Evolutionary conservation across 37 sponge, comb jelly and placozoan genomes (phyloP), one percentile per base, ranked within the genome.

Genomic region (Eunapius fragilis): DNA sequence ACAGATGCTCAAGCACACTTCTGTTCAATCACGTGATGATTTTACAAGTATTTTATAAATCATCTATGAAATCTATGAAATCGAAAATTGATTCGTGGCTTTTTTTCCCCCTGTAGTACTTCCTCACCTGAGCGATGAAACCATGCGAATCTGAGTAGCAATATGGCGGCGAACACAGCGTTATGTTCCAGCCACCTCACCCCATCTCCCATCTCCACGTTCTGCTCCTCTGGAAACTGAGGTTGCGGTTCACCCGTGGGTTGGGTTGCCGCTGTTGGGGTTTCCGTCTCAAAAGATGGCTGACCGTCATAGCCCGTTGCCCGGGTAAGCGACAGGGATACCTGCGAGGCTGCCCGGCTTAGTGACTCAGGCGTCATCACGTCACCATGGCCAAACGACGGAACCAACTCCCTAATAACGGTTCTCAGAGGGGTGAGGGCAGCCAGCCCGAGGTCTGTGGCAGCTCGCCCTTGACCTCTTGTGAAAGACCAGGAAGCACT

Each of bases 401-500:
- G 89, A 19, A 90, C 90, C 35, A 90, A 68, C 68, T 85, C 90
- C 75, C 90, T 84, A 38, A 90, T 90, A 0, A 85, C 90, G 49
- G 80, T 74, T 2, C 80, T 84, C 28, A 90, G 72, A 41, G 82
- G 82, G 36, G 70, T 84, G 27, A 89, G 48, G 14, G 88, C 75
- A 9, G 82, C 77, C 38, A 88, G 25, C 47, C 84, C 75, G 31
- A 91, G 68, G 34, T 91, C 91, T 0, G 69, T 23, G 14, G 75
- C 41, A 24, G 84, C 68, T 23, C 84, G 72, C 30, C 88, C 67
- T 35, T 84, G 78, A 0, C 89, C 78, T 4, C 86, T 70, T 36
- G 91, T 87, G 71, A 94, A 88, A 25, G 95, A 91, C 95, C 95
- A 94, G 2, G 92, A 91, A 2, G 91, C 82, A 79, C 90, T 89